These are phyloP conservation scores for Lepisosteus osseus DNA, from an alignment of 2,113 vertebrate genomes.

Conservation along the genomic window DNA sequence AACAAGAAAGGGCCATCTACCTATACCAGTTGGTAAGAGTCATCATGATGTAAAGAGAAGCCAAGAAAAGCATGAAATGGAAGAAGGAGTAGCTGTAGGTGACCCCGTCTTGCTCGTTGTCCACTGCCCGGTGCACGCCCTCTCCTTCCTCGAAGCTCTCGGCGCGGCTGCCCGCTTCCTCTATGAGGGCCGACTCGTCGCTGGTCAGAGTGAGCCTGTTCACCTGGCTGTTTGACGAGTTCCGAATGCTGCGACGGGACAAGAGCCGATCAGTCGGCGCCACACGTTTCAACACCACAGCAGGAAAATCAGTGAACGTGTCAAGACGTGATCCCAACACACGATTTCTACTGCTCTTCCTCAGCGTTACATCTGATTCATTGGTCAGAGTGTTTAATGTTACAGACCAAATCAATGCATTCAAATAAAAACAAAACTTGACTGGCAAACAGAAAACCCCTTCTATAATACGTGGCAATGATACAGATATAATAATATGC, in stretches of 20 bases:
- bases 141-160: conserved; percentile 78
- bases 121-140: conserved; percentile 71
- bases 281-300: background rate
- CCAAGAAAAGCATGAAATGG: conserved; percentile 97
- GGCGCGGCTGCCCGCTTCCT: conserved; percentile 75
- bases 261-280: background rate
- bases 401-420: too few relatives aligned
- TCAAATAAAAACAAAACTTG: too few relatives aligned
- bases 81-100: conserved; percentile 98
- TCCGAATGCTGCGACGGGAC: conserved; percentile 76
- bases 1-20: conserved; percentile 50
- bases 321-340: too few relatives aligned
- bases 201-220: conserved; percentile 93
- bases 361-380: too few relatives aligned
- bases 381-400: too few relatives aligned
- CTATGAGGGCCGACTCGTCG: conserved; percentile 91
- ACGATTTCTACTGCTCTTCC: too few relatives aligned
- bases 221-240: conserved; percentile 90
- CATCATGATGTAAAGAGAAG: conserved; percentile 98
- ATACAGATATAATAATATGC: background rate
- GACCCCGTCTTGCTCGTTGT: conserved; percentile 92
- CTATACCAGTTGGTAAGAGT: conserved; percentile 99
- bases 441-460: too few relatives aligned
- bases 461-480: background rate
- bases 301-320: background rate